Base-by-base conservation (phyloP, 2,888 invertebrate genomes). In the Leptodirus hochenwartii region DNA sequence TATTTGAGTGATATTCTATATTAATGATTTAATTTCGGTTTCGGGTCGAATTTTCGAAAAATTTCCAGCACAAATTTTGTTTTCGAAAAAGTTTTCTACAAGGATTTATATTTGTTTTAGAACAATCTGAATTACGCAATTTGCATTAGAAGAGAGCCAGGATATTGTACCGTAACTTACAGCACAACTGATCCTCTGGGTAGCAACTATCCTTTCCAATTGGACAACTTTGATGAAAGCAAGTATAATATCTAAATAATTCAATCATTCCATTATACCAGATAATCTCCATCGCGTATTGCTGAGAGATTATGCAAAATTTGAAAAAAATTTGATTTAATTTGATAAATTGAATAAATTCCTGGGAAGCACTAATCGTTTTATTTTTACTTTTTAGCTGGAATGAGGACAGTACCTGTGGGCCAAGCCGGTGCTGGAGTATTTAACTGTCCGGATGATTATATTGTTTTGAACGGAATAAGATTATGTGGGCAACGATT, bases 71-170 rank as follows among this genome's bases (percentile, higher is more conserved):
- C n/a, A n/a, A n/a, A n/a, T n/a, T n/a, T n/a, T n/a, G n/a, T n/a
- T n/a, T n/a, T n/a, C n/a, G n/a, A n/a, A n/a, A n/a, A n/a, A n/a
- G n/a, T n/a, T n/a, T n/a, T n/a, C n/a, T n/a, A n/a, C n/a, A n/a
- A n/a, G n/a, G n/a, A n/a, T n/a, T n/a, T n/a, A n/a, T n/a, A n/a
- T 31, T 34, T 41, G 37, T 66, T 66, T 16, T 49, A 79, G 79
- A 80, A 78, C 44, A 76, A 79, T 49, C 50, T 79, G 3, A 79
- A 80, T 47, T 80, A 80, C 47, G 77, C 70, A 1, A 71, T 78
- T 38, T 80, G 79, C 45, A 66, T 79, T 37, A 51, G 63, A 41
- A 64, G 73, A 34, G 59, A 58, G 16, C 50, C 62, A 17, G 68
- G 65, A 15, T 65, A 65, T 29, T 80, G 79, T 49, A 66, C 68